These are phyloP conservation scores for Brachionus paranguensis DNA, from an alignment of 1,140 invertebrate genomes.

Conservation along the genomic window DNA sequence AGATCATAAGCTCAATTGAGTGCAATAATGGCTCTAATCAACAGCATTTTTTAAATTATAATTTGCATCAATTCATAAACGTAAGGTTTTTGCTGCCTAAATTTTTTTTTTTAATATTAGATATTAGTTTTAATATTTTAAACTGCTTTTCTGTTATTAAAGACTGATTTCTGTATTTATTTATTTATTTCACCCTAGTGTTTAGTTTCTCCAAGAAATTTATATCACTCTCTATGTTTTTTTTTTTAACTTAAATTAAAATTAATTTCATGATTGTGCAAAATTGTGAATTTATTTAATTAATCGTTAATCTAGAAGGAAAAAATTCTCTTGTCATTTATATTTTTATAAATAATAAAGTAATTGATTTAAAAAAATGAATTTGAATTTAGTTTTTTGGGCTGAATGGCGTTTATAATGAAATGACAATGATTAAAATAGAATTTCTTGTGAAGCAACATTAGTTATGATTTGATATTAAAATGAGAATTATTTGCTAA, in stretches of 20 bases:
- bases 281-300: slow-evolving; percentile 39
- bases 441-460: too few species aligned
- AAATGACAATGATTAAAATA: not conserved
- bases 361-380: not conserved
- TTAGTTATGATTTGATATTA: too few species aligned
- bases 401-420: not conserved
- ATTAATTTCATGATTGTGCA: not conserved
- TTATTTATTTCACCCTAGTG: not conserved
- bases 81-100: not conserved
- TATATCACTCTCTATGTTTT: not conserved
- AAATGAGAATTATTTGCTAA: not conserved
- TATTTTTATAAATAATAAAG: not conserved
- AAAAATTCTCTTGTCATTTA: slow-evolving; percentile 12
- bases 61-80: slow-evolving; percentile 19
- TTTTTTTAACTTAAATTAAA: not conserved
- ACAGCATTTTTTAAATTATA: not conserved
- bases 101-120: not conserved
- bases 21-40: slow-evolving; percentile 19
- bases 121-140: not conserved
- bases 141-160: not conserved
- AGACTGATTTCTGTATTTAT: not conserved
- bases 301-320: slow-evolving; percentile 61
- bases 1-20: slow-evolving; percentile 16
- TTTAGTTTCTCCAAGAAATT: not conserved
- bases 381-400: not conserved